These are phyloP conservation scores for Resseliella maxima DNA, from an alignment of 2,888 invertebrate genomes.

Conservation along the genomic window DNA sequence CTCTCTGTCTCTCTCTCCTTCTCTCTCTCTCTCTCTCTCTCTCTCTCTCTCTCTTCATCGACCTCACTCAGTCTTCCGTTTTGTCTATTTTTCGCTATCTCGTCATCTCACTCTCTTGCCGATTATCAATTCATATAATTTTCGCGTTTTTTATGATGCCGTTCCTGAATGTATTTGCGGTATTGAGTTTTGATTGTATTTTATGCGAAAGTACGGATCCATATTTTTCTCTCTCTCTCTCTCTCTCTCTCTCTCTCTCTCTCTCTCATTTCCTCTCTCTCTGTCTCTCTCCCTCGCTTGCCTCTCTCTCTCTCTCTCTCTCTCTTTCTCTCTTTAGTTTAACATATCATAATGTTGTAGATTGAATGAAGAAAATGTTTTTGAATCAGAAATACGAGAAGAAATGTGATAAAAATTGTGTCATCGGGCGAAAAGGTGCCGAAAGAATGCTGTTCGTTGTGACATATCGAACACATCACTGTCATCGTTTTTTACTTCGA, in stretches of 20 bases:
- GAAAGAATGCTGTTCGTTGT: not conserved
- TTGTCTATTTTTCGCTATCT: not conserved
- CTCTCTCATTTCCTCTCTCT: no score
- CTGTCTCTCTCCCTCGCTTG: no score
- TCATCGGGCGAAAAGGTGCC: not conserved
- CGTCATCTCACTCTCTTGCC: no score
- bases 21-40: not conserved
- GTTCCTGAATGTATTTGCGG: slow-evolving; percentile 31
- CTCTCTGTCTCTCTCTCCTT: not conserved
- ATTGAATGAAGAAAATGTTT: not conserved
- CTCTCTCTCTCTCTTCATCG: no score
- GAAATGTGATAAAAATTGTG: not conserved
- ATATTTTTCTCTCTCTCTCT: no score
- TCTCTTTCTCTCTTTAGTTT: no score
- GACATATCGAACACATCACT: not conserved
- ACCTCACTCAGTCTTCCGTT: not conserved
- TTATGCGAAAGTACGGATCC: not conserved
- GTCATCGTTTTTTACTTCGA: not conserved
- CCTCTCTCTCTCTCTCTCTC: no score
- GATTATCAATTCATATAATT: slow-evolving; percentile 6
- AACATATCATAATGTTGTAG: no score
- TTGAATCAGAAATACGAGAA: not conserved
- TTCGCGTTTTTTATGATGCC: slow-evolving; percentile 10
- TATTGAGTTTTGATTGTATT: slow-evolving; percentile 6
- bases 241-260: no score